These are phyloP conservation scores for Argopecten irradians DNA, from an alignment of 1,140 invertebrate genomes.

Conservation along the genomic window DNA sequence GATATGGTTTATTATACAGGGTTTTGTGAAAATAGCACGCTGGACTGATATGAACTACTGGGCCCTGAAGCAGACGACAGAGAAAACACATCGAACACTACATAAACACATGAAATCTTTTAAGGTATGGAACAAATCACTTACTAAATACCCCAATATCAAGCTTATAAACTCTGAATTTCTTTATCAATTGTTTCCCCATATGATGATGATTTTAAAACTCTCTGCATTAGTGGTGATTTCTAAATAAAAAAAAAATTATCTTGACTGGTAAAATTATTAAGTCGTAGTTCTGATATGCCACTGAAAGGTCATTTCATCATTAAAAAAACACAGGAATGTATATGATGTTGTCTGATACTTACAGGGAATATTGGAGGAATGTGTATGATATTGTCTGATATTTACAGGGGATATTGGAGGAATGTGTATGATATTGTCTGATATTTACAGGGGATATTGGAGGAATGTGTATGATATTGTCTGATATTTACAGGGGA, in stretches of 20 bases:
- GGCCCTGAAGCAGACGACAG: slow-evolving; percentile 90
- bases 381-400: no score
- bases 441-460: slow-evolving; percentile 73
- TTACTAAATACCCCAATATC: background rate
- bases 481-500: slow-evolving; percentile 70
- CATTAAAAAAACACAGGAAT: no score
- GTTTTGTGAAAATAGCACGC: slow-evolving; percentile 96
- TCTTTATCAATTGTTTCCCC: background rate
- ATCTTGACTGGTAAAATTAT: no score
- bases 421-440: background rate
- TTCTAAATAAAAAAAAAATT: no score
- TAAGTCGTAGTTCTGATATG: no score
- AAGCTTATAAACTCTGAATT: background rate
- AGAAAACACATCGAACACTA: slow-evolving; percentile 91
- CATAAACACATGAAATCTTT: slow-evolving; percentile 92
- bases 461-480: slow-evolving; percentile 66
- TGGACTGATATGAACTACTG: slow-evolving; percentile 98
- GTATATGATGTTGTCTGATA: no score
- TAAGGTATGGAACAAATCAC: slow-evolving; percentile 75
- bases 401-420: no score
- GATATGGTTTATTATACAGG: slow-evolving; percentile 74
- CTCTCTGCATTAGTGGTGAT: no score
- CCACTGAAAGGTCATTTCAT: no score
- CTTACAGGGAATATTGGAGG: no score
- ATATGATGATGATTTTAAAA: no score